These are phyloP conservation scores for Cinclus cinclus DNA, from an alignment of 2,113 vertebrate genomes.

Conservation along the genomic window DNA sequence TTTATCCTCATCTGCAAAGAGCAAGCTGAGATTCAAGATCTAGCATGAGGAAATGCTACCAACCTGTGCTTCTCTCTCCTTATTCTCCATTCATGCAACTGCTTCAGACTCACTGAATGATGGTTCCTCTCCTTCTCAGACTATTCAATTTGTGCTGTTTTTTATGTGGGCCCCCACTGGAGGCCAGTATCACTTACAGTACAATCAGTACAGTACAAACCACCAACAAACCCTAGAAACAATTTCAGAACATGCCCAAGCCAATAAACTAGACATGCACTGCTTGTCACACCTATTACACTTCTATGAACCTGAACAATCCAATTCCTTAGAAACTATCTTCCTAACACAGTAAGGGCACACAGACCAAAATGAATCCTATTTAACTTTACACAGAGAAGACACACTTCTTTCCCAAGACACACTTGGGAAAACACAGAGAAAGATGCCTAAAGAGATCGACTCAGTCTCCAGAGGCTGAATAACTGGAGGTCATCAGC, in stretches of 20 bases:
- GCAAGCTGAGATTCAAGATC: background rate
- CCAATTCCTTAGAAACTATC: background rate
- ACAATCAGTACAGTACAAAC: background rate
- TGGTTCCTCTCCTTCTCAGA: background rate
- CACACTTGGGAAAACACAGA: background rate
- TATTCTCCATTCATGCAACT: background rate
- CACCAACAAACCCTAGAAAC: background rate
- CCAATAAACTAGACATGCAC: background rate
- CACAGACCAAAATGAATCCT: background rate
- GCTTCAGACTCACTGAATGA: background rate
- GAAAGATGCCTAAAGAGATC: background rate
- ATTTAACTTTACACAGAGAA: background rate
- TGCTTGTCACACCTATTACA: background rate
- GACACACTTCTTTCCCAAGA: background rate
- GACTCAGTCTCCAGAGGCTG: background rate
- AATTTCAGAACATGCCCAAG: background rate
- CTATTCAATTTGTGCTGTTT: fast-evolving
- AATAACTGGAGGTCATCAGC: background rate
- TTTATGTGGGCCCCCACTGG: background rate
- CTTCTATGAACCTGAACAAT: background rate
- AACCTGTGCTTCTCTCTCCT: background rate
- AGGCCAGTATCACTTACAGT: background rate
- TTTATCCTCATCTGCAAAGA: background rate
- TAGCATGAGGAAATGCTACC: background rate
- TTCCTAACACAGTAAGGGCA: background rate